Evolutionary conservation across 2,113 vertebrate genomes (phyloP), one percentile per base, ranked within the genome.

Genomic region (Dicerorhinus sumatrensis): DNA sequence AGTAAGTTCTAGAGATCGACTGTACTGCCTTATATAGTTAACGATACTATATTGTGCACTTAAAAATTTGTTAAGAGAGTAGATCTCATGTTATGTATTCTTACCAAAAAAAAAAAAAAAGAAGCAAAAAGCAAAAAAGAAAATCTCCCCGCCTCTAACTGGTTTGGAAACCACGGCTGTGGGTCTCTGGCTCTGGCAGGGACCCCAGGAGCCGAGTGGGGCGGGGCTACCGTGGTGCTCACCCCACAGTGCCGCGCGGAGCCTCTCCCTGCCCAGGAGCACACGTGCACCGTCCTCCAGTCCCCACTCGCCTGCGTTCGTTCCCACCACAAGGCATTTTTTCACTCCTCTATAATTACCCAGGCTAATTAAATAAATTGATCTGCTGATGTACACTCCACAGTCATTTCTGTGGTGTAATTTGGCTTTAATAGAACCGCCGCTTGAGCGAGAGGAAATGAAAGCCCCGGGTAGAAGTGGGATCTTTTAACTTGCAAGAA

Each of bases 311-410:
- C 80, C 46, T 1, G 65, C 17, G 11, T 72, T 18, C 1, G 7
- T 93, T 89, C 86, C 82, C 56, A 73, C 82, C 62, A 76, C 27
- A 51, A 91, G 85, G 63, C 95, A 65, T 91, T 94, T 91, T 94
- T 87, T 89, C 79, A 95, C 72, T 95, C 54, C 72, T 94, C 77
- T 96, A 36, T 97, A 98, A 96, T 98, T 97, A 97, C 88, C 83
- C 93, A 46, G 91, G 73, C 95, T 96, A 97, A 97, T 98, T 97
- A 97, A 96, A 94, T 96, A 93, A 97, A 97, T 97, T 92, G 95
- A 98, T 97, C 89, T 60, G 62, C 97, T 72, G 82, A 96, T 94
- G 95, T 94, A 60, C 83, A 63, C 79, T 83, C 80, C 83, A 77
- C 96, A 92, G 83, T 92, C 87, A 72, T 89, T 96, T 97, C 90